Base-by-base conservation (phyloP, 2,888 invertebrate species). In the Ctenicera cuprea region DNA sequence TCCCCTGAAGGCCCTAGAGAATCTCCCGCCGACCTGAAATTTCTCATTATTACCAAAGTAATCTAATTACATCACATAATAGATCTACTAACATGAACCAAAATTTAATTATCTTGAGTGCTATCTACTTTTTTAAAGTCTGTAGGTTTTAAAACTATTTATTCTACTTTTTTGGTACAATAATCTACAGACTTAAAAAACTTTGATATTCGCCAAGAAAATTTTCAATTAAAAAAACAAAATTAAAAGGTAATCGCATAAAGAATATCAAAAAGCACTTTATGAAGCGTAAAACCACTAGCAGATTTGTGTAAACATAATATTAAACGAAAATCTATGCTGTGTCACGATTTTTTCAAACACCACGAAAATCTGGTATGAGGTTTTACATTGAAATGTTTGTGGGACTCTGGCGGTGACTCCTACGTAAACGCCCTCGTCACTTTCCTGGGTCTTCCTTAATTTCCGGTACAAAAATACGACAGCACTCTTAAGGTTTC, bases 1-100 rank as follows among this genome's bases (percentile, higher is more conserved):
- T 85, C 91, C 69, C 91, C 92, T 41, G 91, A 91, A 64, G 86
- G 83, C 66, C 83, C 85, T 63, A 84, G 78, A 72, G 82, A 77
- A 74, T 83, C 84, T 77, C 83, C 85, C 77, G 86, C 80, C 48
- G 86, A 85, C 86, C 86, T 86, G 66, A 1, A 75, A 59, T 11
- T 1, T 26, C 26, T 52, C 14, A 43, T 43, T 33, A 33, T 33
- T 33, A 33, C 9, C 33, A 11, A 20, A 16, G 7, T 33, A 9
- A 33, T 8, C 9, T 9, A 33, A 33, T 33, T 33, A 33, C 7
- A 3, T 33, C 9, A 1, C 33, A 33, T 9, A 33, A 33, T 33
- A 8, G 33, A 5, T 41, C 16, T 12, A 16, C 43, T 14, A n/a
- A 43, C 43, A 43, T 43, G 43, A 43, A 43, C 5, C 3, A 26